A percentile compares a stretch with the other conserved stretches of the same genome.
These are phyloP conservation scores for Xestia sexstrigata DNA, from an alignment of 2,888 invertebrate genomes.

Conservation along the genomic window DNA sequence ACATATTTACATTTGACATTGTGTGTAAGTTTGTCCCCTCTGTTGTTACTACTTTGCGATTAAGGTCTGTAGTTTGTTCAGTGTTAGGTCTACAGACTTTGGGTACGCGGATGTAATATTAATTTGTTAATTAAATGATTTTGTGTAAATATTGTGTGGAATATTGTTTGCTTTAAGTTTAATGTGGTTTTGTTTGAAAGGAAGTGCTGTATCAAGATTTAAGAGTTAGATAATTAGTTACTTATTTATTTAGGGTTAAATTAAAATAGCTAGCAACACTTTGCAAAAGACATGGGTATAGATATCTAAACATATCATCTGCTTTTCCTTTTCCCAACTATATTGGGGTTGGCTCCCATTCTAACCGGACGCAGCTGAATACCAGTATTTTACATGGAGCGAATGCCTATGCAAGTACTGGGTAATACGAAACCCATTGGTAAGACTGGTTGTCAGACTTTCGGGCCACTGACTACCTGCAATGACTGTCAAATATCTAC, in stretches of 20 bases:
- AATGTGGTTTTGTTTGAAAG: not conserved
- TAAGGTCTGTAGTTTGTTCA: slow-evolving; percentile 41
- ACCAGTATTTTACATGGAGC: too few relatives aligned
- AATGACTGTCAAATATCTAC: too few relatives aligned
- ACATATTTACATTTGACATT: slow-evolving; percentile 58
- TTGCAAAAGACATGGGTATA: not conserved
- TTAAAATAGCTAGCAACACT: not conserved
- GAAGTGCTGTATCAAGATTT: not conserved
- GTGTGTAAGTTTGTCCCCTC: slow-evolving; percentile 36
- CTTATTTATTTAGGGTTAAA: not conserved
- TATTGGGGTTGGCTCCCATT: too few relatives aligned
- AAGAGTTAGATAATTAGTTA: not conserved
- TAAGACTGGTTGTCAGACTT: too few relatives aligned
- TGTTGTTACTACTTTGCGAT: slow-evolving; percentile 45
- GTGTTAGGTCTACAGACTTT: slow-evolving; percentile 30
- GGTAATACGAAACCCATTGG: too few relatives aligned
- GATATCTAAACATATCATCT: not conserved
- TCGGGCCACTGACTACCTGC: too few relatives aligned
- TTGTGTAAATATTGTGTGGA: slow-evolving; percentile 4
- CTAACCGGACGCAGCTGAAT: too few relatives aligned
- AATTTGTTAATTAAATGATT: slow-evolving; percentile 34
- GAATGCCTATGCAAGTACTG: too few relatives aligned
- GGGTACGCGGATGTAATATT: slow-evolving; percentile 36
- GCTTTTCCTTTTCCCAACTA: too few relatives aligned
- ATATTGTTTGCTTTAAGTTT: slow-evolving; percentile 17